Evolutionary conservation across 2,888 invertebrate genomes (phyloP), one percentile per base, ranked within the genome.

Genomic region (Harmothoe impar): DNA sequence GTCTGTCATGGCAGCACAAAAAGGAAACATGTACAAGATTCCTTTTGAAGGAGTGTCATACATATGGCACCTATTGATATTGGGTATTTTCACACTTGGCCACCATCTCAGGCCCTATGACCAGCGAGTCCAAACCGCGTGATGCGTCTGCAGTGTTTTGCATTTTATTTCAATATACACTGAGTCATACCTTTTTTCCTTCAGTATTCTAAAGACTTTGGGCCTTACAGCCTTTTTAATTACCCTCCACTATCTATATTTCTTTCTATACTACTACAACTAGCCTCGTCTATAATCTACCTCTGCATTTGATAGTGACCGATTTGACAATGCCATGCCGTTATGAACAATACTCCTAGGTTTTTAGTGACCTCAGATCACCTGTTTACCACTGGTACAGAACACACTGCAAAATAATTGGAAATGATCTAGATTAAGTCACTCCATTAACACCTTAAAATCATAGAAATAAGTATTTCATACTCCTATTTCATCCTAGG

Each of bases 171-270:
- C 29, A 25, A 72, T 72, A 72, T 72, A 72, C 72, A 72, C 72
- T 72, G 72, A 72, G 72, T 72, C 72, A 15, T 72, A 72, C 72
- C 62, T 62, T 62, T 72, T 72, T 72, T 72, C 25, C 72, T 43
- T 72, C 72, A 72, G 72, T 72, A 72, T 29, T 72, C 72, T 72
- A 29, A 72, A 72, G 31, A n/a, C 72, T 72, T 72, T 72, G 72
- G 43, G 72, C 72, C 25, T 72, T 72, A 72, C 72, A 15, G 72
- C 72, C 72, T 15, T 72, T 72, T 72, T 72, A 25, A 72, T 72
- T 72, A 29, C 29, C 72, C 31, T 29, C 72, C 72, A 72, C 72
- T 72, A 72, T 29, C 25, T 72, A 72, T 29, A 72, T 72, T 72
- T n/a, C 72, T 29, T 72, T 72, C 72, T 72, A 72, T 72, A 3